Evolutionary conservation across 1,140 invertebrate genomes (phyloP).

Genomic region (Battus philenor): DNA sequence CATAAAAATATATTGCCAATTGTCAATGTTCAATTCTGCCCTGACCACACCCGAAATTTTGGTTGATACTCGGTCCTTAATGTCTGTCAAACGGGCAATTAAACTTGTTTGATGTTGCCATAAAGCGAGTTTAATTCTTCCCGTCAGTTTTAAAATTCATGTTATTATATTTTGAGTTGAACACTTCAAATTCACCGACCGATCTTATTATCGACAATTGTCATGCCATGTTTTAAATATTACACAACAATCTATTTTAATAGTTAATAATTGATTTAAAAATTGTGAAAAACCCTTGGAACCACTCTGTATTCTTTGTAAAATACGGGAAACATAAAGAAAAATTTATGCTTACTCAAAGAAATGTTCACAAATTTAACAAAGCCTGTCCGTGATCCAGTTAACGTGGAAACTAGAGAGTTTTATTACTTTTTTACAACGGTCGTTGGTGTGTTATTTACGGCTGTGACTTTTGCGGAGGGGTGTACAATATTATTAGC

Average conservation of each 20-base stretch:
- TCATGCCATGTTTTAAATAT: background rate
- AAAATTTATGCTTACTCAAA: constrained; percentile 1
- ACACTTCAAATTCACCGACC: no score
- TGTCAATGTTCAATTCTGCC: constrained; percentile 53
- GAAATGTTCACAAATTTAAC: constrained; percentile 14
- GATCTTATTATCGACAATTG: no score
- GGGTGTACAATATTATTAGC: constrained; percentile 5
- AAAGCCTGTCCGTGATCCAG: constrained; percentile 14
- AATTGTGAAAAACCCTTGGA: no score
- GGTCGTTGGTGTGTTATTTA: constrained; percentile 19
- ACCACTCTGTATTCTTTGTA: background rate
- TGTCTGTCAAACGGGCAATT: constrained; percentile 68
- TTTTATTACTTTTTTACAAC: constrained; percentile 29
- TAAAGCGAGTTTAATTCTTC: constrained; percentile 54
- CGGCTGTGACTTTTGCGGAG: constrained; percentile 11
- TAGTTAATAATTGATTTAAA: no score
- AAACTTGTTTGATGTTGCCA: constrained; percentile 55
- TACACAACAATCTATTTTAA: no score
- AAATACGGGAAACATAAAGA: background rate
- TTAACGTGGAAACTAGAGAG: constrained; percentile 17
- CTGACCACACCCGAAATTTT: constrained; percentile 58
- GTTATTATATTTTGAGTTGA: constrained; percentile 13
- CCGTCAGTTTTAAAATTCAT: constrained; percentile 15
- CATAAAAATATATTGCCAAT: constrained; percentile 64
- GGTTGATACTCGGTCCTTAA: constrained; percentile 34